These are phyloP conservation scores for Tyrophagus putrescentiae DNA, from an alignment of 1,140 invertebrate genomes.

Conservation along the genomic window DNA sequence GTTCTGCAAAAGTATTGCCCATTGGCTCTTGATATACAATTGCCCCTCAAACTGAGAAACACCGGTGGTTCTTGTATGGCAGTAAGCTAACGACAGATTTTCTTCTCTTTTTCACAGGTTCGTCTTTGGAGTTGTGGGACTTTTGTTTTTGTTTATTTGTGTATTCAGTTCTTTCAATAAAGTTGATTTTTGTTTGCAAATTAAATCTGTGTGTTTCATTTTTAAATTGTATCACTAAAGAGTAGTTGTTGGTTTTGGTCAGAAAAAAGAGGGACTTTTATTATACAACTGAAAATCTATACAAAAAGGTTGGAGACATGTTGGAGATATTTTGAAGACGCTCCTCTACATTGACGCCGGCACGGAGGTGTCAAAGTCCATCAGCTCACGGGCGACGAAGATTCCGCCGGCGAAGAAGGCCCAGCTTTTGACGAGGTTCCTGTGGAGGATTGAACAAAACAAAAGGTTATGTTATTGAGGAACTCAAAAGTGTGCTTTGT, in stretches of 20 bases:
- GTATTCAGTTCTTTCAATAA: too few relatives aligned
- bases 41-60: background rate
- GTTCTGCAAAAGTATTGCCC: background rate
- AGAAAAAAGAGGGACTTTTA: background rate
- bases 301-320: background rate
- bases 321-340: background rate
- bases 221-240: too few relatives aligned
- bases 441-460: background rate
- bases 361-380: constrained; percentile 6
- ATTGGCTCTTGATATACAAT: constrained; percentile 7
- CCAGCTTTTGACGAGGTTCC: constrained; percentile 19
- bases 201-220: background rate
- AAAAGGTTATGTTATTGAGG: background rate
- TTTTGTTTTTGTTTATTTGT: too few relatives aligned
- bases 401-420: constrained; percentile 16
- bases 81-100: background rate
- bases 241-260: background rate
- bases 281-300: background rate
- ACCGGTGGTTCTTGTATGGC: constrained; percentile 8
- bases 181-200: background rate
- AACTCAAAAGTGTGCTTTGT: background rate
- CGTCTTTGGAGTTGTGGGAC: too few relatives aligned
- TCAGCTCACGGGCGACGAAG: constrained; percentile 6
- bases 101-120: too few relatives aligned
- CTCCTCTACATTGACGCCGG: background rate